Base-by-base conservation (phyloP, 2,888 invertebrate genomes). In the Troides helena region DNA sequence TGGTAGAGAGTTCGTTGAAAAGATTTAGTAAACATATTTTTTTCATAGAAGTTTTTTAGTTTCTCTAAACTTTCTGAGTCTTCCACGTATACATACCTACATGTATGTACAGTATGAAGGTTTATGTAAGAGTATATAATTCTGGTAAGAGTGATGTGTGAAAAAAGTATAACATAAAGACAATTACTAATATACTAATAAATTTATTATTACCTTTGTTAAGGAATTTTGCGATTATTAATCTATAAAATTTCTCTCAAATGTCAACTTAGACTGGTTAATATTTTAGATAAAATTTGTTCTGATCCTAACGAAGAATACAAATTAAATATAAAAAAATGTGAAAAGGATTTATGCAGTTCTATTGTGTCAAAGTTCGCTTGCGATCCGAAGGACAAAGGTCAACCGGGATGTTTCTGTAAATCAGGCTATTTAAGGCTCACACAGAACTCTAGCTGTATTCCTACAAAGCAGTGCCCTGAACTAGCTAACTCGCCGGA, bases 231-330 rank as follows among this genome's bases (percentile, higher is more conserved):
- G 46, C 14, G 14, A 46, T 46, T 14, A 46, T 46, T 7, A 46
- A 46, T 46, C 12, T 7, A 12, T 46, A 46, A 12, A 46, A 46
- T 46, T 46, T 46, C 46, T 53, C 0, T 18, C 6, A n/a, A 18
- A n/a, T 53, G 18, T 14, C 50, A 21, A 21, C 4, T 6, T 21
- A 57, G 7, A 8, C 14, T 7, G 18, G 10, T 58, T 10, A 21
- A 56, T 18, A 17, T 58, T 66, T 63, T 43, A 70, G 70, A 67
- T 56, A 70, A 67, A 30, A 59, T 66, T n/a, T 70, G 67, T n/a
- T 14, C 62, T 53, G 63, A 50, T 30, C 67, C 70, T n/a, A 50
- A 70, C 21, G 70, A 66, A 21, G 67, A 63, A 12, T 70, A 63
- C 8, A 67, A 23, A 56, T 23, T 25, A 25, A 53, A 70, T 36